phyloP scores from a whole-genome alignment of 2,797 vertebrate species.

The Glossophaga mutica region DNA sequence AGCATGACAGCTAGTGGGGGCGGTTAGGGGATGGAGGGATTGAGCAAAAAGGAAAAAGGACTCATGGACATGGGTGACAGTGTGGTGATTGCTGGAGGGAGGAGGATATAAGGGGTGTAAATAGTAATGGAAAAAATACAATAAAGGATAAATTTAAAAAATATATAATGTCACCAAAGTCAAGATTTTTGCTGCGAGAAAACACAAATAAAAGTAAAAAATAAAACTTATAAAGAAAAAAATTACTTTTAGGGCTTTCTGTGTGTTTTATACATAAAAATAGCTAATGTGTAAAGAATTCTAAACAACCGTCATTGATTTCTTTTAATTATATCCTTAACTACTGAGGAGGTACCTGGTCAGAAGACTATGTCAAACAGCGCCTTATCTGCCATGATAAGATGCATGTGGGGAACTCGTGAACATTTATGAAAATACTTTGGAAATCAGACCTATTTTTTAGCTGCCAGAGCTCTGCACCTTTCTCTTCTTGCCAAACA shows the following conservation, averaged over 20 bases:
- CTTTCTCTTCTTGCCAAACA: neutral
- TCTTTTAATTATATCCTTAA: neutral
- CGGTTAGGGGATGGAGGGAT: too few relatives aligned
- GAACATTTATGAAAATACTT: neutral
- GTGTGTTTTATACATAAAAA: neutral
- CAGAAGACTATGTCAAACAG: neutral
- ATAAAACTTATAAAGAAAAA: too few relatives aligned
- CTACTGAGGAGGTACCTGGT: neutral
- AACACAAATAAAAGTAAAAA: too few relatives aligned
- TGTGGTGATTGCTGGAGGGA: too few relatives aligned
- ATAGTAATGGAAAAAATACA: too few relatives aligned
- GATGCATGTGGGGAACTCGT: neutral
- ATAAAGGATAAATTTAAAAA: too few relatives aligned
- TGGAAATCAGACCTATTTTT: neutral
- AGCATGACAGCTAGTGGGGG: too few relatives aligned
- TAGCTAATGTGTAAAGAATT: neutral
- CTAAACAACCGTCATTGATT: neutral
- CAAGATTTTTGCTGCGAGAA: too few relatives aligned
- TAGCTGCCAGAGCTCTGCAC: neutral
- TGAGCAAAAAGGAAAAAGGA: too few relatives aligned
- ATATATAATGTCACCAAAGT: too few relatives aligned
- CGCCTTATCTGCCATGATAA: neutral
- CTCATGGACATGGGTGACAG: too few relatives aligned
- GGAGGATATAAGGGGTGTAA: too few relatives aligned
- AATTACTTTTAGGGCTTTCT: neutral